Evolutionary conservation across 2,113 vertebrate genomes (phyloP), one percentile per base, ranked within the genome.

Genomic region (Stegastes partitus): DNA sequence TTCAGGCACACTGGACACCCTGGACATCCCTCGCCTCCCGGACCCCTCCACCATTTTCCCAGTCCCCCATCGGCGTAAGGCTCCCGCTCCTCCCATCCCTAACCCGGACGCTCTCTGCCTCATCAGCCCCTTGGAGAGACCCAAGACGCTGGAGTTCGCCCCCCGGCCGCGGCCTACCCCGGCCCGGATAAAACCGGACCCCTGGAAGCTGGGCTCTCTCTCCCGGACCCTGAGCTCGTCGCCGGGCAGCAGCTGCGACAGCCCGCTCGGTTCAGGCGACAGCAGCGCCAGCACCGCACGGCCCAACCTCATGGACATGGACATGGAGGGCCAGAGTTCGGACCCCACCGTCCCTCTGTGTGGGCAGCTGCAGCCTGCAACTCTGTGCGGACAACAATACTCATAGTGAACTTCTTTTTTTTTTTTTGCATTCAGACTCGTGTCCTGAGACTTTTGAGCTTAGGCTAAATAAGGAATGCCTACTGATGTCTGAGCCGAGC

Each of bases 241-340:
- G 0, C 94, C 95, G 0, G 94, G 96, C 72, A 96, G 96, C 79
- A 94, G 95, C 91, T 93, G 94, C 1, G 94, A 95, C 73, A 95
- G 94, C 76, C 94, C 94, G 1, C 87, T 92, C 0, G 94, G 91
- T 1, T 94, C 94, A 0, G 93, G 94, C n/a, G 94, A 95, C 87
- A 91, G 94, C 74, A 80, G 89, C 11, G 89, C 86, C 28, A 76
- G 92, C 9, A 42, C 84, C 8, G 47, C 83, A 0, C 88, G 83
- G 57, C 96, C 94, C 54, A 97, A 92, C 8, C 93, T 98, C 75
- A 95, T 98, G 79, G 97, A 98, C 94, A 94, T 97, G 93, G 97
- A 98, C 89, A 91, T 95, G 91, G 97, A 97, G 79, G 97, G 97
- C 9, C 97, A 98, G 92, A 96, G 81, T 73, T 84, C 88, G 83